Conservation (phyloP, 2,888 invertebrate genomes). For the Eupithecia vulgata region DNA sequence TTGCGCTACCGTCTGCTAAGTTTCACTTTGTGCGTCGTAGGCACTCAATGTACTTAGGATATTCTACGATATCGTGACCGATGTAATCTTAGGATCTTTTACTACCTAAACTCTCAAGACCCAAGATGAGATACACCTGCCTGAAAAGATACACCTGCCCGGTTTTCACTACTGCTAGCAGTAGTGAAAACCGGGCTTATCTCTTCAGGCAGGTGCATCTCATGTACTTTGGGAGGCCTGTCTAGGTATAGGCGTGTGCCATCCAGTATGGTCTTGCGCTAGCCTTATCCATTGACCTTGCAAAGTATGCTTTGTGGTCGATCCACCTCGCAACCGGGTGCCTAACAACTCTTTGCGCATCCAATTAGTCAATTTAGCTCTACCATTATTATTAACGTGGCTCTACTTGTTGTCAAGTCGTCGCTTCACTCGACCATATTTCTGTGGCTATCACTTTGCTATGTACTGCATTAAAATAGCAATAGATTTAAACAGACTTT, state of each 20-base stretch:
- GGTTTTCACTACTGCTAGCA: neutral
- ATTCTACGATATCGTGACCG: neutral
- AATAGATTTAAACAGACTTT: neutral
- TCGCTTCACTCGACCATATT: neutral
- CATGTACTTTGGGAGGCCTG: no score
- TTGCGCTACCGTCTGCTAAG: neutral
- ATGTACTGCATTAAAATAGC: neutral
- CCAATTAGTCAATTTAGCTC: no score
- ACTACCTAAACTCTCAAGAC: neutral
- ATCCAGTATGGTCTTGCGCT: no score
- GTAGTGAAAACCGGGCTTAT: no score
- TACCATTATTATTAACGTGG: neutral
- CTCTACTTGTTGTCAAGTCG: neutral
- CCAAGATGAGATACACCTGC: neutral
- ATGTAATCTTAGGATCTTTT: neutral
- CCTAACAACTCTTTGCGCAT: no score
- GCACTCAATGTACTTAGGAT: neutral
- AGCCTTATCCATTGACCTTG: neutral
- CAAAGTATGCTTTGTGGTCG: neutral
- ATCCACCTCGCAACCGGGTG: no score
- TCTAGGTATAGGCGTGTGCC: no score
- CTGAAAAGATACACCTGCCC: neutral
- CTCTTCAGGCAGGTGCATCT: no score
- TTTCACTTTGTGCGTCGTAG: neutral
- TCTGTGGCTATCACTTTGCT: neutral